phyloP scores from a whole-genome alignment of 2,113 vertebrate species.

The Fukomys damarensis region DNA sequence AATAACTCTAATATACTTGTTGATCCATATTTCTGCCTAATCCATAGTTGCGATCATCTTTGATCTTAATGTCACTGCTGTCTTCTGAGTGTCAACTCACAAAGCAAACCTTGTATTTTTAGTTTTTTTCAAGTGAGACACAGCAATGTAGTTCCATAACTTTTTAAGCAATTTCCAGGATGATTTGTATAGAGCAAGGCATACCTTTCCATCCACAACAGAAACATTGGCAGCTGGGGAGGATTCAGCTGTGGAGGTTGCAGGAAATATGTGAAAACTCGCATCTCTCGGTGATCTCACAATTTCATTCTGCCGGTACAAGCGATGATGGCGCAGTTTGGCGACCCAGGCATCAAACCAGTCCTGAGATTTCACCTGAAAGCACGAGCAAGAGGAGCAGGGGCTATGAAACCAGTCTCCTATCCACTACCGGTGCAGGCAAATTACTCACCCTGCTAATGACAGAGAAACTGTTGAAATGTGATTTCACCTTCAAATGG shows the following conservation, averaged over 20 bases:
- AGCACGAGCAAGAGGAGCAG: not conserved
- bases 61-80: not conserved
- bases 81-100: not conserved
- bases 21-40: not conserved
- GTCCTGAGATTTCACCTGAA: conserved; percentile 97
- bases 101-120: not conserved
- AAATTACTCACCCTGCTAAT: not conserved
- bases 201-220: conserved; percentile 92
- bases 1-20: not conserved
- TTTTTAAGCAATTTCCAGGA: not conserved
- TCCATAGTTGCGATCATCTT: not conserved
- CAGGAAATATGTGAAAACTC: conserved; percentile 95
- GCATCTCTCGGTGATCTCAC: conserved; percentile 97
- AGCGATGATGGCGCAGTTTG: conserved; percentile 95
- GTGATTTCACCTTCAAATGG: conserved; percentile 94
- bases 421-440: not conserved
- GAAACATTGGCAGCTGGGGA: conserved; percentile 91
- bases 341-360: conserved; percentile 98
- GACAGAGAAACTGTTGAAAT: not conserved
- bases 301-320: conserved; percentile 99
- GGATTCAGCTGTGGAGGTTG: conserved; percentile 92
- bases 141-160: not conserved
- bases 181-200: not conserved
- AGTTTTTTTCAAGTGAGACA: conserved; percentile 4
- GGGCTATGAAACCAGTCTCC: not conserved